These are phyloP conservation scores for Acanthaster planci DNA, from an alignment of 35 echinoderm and acorn worm genomes.

Conservation along the genomic window DNA sequence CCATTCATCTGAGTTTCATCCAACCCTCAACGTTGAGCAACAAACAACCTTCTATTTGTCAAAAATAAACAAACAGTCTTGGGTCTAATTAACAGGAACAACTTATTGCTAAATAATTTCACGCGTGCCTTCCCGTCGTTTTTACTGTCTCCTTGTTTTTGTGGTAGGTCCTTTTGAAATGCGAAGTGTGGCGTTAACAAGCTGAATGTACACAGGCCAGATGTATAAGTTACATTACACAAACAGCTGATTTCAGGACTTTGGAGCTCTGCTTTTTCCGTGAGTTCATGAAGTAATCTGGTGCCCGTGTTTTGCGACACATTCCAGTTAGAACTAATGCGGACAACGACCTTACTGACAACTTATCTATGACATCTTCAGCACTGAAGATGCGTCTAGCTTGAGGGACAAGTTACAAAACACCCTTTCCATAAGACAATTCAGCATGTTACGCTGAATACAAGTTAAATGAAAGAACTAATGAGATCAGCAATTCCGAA, in stretches of 20 bases:
- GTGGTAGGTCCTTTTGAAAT: no score
- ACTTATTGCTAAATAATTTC: not conserved
- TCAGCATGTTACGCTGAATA: not conserved
- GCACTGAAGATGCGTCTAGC: not conserved
- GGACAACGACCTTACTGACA: not conserved
- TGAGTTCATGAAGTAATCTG: no score
- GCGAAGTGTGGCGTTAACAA: no score
- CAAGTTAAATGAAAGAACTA: not conserved
- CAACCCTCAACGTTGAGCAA: not conserved
- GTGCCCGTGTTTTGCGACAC: no score
- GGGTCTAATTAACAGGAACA: not conserved
- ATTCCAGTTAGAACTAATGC: not conserved
- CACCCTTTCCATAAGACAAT: slow-evolving; percentile 11
- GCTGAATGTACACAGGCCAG: no score
- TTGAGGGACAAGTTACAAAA: not conserved
- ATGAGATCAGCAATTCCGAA: slow-evolving; percentile 7
- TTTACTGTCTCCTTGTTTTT: not conserved
- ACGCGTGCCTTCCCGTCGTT: slow-evolving; percentile 19
- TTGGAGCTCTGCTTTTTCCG: no score
- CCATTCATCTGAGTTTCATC: not conserved
- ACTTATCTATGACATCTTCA: not conserved
- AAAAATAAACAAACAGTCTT: not conserved
- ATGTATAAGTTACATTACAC: no score
- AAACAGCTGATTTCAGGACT: no score
- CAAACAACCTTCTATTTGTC: not conserved